Conservation (phyloP, 2,888 invertebrate genomes). For the Aspidapion aeneum region DNA sequence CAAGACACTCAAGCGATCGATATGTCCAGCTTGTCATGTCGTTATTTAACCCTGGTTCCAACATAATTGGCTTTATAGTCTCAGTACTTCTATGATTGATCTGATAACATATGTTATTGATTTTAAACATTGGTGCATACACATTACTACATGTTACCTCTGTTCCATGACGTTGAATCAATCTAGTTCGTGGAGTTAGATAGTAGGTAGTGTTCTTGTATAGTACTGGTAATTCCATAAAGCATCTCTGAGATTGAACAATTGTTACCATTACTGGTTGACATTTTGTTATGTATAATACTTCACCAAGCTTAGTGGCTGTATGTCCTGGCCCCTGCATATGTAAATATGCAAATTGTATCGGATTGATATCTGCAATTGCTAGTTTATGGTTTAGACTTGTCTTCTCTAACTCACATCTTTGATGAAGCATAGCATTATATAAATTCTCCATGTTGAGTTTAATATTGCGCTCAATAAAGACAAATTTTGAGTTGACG, state of each 20-base stretch:
- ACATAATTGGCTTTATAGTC: neutral
- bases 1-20: neutral
- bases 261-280: neutral
- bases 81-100: neutral
- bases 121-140: neutral
- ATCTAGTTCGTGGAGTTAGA: too few species aligned
- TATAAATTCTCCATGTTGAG: neutral
- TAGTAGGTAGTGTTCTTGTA: too few species aligned
- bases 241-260: too few species aligned
- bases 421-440: neutral
- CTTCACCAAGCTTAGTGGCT: neutral
- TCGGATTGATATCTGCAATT: neutral
- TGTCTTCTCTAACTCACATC: neutral
- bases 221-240: too few species aligned
- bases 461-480: neutral
- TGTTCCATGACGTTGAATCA: neutral
- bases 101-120: neutral
- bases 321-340: neutral
- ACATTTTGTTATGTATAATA: neutral
- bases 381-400: neutral
- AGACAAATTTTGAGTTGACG: neutral
- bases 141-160: neutral
- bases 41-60: neutral
- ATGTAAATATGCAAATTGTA: neutral
- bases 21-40: neutral